These are phyloP conservation scores for Euclidia mi DNA, from an alignment of 2,888 invertebrate genomes.

Conservation along the genomic window DNA sequence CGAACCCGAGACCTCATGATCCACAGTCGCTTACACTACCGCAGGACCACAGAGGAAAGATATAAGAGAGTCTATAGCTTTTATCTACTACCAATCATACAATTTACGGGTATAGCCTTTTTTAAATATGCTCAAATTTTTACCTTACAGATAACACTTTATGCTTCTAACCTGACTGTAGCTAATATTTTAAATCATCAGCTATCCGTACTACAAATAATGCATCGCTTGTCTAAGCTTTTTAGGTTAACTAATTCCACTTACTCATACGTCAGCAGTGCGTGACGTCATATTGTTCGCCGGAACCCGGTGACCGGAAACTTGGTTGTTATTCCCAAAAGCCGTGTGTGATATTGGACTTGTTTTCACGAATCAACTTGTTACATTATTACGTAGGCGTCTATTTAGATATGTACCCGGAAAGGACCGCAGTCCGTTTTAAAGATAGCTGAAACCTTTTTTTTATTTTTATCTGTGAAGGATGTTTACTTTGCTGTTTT, in stretches of 20 bases:
- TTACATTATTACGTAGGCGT: constrained; percentile 19
- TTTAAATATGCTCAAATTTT: too few relatives aligned
- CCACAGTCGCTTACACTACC: too few relatives aligned
- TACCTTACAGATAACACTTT: too few relatives aligned
- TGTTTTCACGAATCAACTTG: constrained; percentile 46
- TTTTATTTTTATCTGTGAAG: constrained; percentile 35
- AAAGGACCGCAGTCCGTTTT: constrained; percentile 42
- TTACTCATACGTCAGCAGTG: constrained; percentile 48
- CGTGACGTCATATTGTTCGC: constrained; percentile 64
- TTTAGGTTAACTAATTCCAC: constrained; percentile 26
- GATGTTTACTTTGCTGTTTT: constrained; percentile 20
- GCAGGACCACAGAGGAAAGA: too few relatives aligned
- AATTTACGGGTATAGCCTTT: too few relatives aligned
- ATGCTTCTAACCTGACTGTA: too few relatives aligned
- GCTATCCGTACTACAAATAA: too few relatives aligned
- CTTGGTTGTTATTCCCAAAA: constrained; percentile 65
- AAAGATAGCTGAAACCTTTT: constrained; percentile 36
- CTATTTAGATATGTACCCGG: constrained; percentile 42
- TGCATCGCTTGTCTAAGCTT: not conserved
- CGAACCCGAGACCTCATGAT: too few relatives aligned
- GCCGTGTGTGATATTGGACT: constrained; percentile 60
- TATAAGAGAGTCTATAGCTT: too few relatives aligned
- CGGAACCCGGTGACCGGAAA: constrained; percentile 74
- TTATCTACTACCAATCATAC: too few relatives aligned
- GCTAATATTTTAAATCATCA: too few relatives aligned